Base-by-base conservation (phyloP, 2,888 invertebrate genomes). In the Norana najaformis region DNA sequence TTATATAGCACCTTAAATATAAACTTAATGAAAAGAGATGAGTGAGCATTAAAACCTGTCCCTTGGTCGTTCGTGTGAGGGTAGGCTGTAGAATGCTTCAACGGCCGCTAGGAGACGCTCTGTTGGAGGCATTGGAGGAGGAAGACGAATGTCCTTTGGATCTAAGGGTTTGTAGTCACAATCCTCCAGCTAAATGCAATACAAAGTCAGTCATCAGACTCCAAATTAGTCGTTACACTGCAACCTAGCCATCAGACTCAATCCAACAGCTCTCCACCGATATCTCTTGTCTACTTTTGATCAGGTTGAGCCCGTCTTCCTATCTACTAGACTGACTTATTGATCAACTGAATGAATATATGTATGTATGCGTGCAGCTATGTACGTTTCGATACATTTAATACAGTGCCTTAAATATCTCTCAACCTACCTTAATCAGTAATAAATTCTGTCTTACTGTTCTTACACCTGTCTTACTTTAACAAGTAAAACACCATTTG, bases 81-180 rank as follows among this genome's bases (percentile, higher is more conserved):
- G 98, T 41, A 97, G 96, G 1, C 97, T 97, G 95, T 99, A 99
- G 96, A 99, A 99, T 3, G 98, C 98, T 93, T 99, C 98, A 0
- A 99, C 97, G 18, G 99, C 99, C 36, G 97, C 97, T 69, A 99
- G 95, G 83, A 99, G 95, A 91, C 98, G 96, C 92, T 99, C 99
- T 94, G 97, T 98, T 30, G 99, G 99, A 39, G 99, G 98, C 92
- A 98, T 97, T 3, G 99, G 98, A 18, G 98, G 97, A 36, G 99
- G 99, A 91, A 99, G 96, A 89, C 98, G 96, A 92, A 99, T 97
- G 92, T 96, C 96, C 91, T 97, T 96, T 0, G 99, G 97, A 95
- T 99, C 98, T 92, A 99, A 95, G 0, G 98, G 96, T 93, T 97
- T 97, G 95, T 99, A 99, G 93, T 97, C 96, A 93, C 97, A 97